phyloP scores from a whole-genome alignment of 2,888 invertebrate species.

The Xylota segnis region DNA sequence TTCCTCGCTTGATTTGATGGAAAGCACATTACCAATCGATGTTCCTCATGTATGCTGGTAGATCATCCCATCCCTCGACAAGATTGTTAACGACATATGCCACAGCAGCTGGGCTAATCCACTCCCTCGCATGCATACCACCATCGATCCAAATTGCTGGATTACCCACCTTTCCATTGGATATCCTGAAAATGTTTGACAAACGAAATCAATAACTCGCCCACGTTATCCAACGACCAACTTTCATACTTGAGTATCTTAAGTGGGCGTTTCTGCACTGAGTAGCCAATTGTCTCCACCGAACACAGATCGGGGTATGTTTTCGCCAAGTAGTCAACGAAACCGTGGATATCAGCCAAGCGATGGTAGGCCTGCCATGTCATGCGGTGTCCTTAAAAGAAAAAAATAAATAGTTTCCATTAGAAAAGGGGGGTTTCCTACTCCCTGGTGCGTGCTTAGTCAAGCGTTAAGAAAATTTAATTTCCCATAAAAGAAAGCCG shows the following conservation, averaged over 20 bases:
- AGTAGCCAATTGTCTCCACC: slow-evolving; percentile 90
- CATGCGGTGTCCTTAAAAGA: slow-evolving; percentile 85
- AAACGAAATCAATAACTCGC: slow-evolving; percentile 37
- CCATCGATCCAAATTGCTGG: slow-evolving; percentile 90
- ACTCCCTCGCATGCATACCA: slow-evolving; percentile 95
- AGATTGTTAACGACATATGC: slow-evolving; percentile 91
- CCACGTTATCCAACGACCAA: not conserved
- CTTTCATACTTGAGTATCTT: slow-evolving; percentile 86
- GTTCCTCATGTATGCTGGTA: slow-evolving; percentile 89
- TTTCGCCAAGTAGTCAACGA: slow-evolving; percentile 89
- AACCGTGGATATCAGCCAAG: slow-evolving; percentile 88
- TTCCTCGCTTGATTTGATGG: slow-evolving; percentile 12
- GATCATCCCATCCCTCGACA: slow-evolving; percentile 88
- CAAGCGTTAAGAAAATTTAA: slow-evolving; percentile 42
- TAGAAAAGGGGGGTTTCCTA: slow-evolving; percentile 26
- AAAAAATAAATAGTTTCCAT: slow-evolving; percentile 41
- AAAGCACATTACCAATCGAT: slow-evolving; percentile 89
- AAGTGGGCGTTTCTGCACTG: slow-evolving; percentile 90
- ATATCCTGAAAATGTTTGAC: slow-evolving; percentile 85
- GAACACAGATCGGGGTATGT: slow-evolving; percentile 90
- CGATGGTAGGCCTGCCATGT: slow-evolving; percentile 93
- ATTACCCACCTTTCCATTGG: slow-evolving; percentile 88
- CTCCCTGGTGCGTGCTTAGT: slow-evolving; percentile 38
- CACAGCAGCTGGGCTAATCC: slow-evolving; percentile 93
- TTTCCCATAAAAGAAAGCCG: slow-evolving; percentile 16